A percentile compares a stretch with the other conserved stretches of the same genome.
These are phyloP conservation scores for Aporophyla lueneburgensis DNA, from an alignment of 2,888 invertebrate genomes.

Conservation along the genomic window DNA sequence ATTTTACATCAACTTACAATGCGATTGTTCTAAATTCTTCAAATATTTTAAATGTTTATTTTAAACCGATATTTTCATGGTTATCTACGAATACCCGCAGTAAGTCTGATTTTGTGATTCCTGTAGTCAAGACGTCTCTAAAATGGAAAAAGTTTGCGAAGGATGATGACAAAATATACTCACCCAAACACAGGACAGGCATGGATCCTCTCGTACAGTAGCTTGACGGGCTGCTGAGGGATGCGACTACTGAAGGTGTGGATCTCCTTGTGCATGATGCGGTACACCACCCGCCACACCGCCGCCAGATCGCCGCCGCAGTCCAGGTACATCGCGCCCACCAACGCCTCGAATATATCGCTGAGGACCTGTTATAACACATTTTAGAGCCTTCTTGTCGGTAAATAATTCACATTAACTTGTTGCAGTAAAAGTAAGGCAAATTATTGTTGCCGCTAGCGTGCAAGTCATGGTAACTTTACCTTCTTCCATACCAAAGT, in stretches of 20 bases:
- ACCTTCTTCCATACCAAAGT: too few species aligned
- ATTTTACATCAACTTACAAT: too few species aligned
- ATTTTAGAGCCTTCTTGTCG: not conserved
- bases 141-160: too few species aligned
- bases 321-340: slow-evolving; percentile 98
- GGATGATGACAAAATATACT: slow-evolving; percentile 75
- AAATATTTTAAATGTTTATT: too few species aligned
- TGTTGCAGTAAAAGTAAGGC: not conserved
- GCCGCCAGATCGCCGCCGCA: slow-evolving; percentile 92
- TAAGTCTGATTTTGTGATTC: too few species aligned
- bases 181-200: slow-evolving; percentile 94
- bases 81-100: too few species aligned
- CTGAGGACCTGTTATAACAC: slow-evolving; percentile 93
- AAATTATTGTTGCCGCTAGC: too few species aligned
- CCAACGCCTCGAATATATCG: slow-evolving; percentile 97
- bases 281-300: slow-evolving; percentile 96
- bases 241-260: slow-evolving; percentile 95
- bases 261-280: slow-evolving; percentile 96
- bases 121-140: too few species aligned
- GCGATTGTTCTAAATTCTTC: too few species aligned
- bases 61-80: too few species aligned
- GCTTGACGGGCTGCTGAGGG: slow-evolving; percentile 97
- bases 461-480: too few species aligned
- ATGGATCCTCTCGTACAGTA: slow-evolving; percentile 95
- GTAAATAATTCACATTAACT: not conserved